Base-by-base conservation (phyloP, 2,797 vertebrate species). In the Scarus forsteni region DNA sequence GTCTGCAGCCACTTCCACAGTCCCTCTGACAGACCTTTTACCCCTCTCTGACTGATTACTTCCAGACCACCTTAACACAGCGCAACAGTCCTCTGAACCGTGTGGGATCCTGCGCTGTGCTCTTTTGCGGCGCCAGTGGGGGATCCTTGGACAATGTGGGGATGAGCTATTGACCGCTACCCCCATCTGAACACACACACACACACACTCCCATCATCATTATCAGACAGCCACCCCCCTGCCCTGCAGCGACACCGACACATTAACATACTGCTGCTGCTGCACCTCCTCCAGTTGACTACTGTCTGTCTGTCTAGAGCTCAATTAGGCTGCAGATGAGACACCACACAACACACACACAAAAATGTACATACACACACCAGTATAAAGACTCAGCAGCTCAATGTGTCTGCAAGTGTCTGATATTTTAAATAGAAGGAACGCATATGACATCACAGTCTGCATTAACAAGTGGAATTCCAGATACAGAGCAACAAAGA, bases 71-170 rank as follows among this genome's bases (percentile, higher is more conserved):
- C 85, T 84, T 86, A 78, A 90, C 90, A 89, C 85, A 79, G n/a
- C 70, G 57, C 40, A 59, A 50, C 75, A 68, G 70, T 60, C 82
- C 61, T 61, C 73, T 73, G 64, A 60, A 61, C 60, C 60, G 62
- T 66, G 83, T 58, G 70, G 81, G 71, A 67, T 80, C 70, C 65
- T 74, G 85, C 81, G 64, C 72, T 73, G 75, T 44, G 80, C 84
- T 89, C 84, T 88, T 85, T 79, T 73, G 72, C 80, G 93, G 94
- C 93, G 94, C 93, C 94, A 93, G 90, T 87, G 83, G 88, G 85
- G 86, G 88, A 89, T 90, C 82, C 88, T 81, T 69, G 85, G 91
- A 92, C 92, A 94, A 93, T 90, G 73, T 77, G 77, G 85, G 87
- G 81, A 88, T 85, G 91, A 88, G 84, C 85, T 79, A 79, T 86